Conservation (phyloP, 2,113 vertebrate species). For the Grammomys surdaster region DNA sequence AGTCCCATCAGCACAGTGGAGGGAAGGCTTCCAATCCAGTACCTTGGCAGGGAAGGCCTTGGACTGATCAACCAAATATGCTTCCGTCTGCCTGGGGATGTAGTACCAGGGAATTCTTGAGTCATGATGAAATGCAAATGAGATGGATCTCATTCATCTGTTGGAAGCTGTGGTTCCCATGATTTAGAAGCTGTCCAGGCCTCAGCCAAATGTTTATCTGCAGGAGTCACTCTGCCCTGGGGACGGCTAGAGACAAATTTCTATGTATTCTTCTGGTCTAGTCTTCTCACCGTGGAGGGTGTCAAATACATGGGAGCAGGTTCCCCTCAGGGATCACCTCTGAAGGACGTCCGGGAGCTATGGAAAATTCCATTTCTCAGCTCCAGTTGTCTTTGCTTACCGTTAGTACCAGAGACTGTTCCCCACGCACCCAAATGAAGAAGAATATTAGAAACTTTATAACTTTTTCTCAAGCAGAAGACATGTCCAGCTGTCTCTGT, state of each 20-base stretch:
- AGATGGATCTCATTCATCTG: conserved; percentile 27
- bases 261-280: not conserved
- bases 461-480: conserved; percentile 43
- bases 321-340: conserved; percentile 34
- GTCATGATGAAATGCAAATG: conserved; percentile 72
- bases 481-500: conserved; percentile 55
- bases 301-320: conserved; percentile 17
- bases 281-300: not conserved
- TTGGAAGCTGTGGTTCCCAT: conserved; percentile 46
- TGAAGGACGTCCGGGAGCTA: not conserved
- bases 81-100: conserved; percentile 2
- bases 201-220: conserved; percentile 54
- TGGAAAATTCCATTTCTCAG: conserved; percentile 65
- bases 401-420: conserved; percentile 37
- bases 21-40: not conserved
- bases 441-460: conserved; percentile 48
- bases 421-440: conserved; percentile 32
- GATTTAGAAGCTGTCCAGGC: conserved; percentile 53
- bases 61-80: not conserved
- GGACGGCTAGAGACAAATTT: conserved; percentile 9
- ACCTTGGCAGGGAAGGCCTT: not conserved
- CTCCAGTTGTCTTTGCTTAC: not conserved
- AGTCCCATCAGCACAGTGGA: not conserved
- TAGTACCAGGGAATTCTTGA: conserved; percentile 62
- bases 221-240: not conserved